Percentiles rank a stretch among this genome's conserved stretches.
Conservation (phyloP, 1,140 invertebrate genomes). For the Trissolcus basalis region DNA sequence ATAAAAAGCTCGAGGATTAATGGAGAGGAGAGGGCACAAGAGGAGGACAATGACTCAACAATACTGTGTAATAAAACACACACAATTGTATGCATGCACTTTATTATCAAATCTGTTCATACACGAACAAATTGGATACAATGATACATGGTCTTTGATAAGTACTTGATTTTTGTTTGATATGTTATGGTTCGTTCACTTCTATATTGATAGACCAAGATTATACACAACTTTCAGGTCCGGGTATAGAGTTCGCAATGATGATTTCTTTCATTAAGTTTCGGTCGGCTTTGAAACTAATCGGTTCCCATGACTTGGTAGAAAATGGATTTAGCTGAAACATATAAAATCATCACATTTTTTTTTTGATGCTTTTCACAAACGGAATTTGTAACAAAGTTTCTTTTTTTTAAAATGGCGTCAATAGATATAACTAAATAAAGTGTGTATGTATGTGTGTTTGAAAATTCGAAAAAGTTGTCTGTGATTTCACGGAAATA, state of each 20-base stretch:
- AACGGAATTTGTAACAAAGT: no score
- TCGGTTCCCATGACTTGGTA: constrained; percentile 74
- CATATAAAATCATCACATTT: background rate
- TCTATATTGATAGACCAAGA: constrained; percentile 41
- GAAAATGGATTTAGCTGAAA: constrained; percentile 74
- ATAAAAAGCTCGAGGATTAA: background rate
- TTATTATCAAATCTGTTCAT: constrained; percentile 55
- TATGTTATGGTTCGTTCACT: constrained; percentile 56
- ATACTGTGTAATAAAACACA: no score
- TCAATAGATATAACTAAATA: no score
- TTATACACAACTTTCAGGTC: constrained; percentile 86
- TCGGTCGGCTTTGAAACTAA: constrained; percentile 74
- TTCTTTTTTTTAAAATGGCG: no score
- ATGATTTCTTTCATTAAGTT: constrained; percentile 78
- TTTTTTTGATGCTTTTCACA: no score
- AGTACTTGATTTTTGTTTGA: constrained; percentile 52
- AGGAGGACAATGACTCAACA: background rate
- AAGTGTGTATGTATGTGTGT: no score
- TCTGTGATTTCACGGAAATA: no score
- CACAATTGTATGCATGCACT: constrained; percentile 38
- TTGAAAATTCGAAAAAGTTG: no score
- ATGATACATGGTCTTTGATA: constrained; percentile 43
- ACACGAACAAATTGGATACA: constrained; percentile 53
- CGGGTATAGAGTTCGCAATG: constrained; percentile 84
- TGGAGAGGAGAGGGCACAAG: no score